A percentile compares a stretch with the other conserved stretches of the same genome.
Conservation (phyloP, 2,888 invertebrate species). For the Acrobasis repandana region DNA sequence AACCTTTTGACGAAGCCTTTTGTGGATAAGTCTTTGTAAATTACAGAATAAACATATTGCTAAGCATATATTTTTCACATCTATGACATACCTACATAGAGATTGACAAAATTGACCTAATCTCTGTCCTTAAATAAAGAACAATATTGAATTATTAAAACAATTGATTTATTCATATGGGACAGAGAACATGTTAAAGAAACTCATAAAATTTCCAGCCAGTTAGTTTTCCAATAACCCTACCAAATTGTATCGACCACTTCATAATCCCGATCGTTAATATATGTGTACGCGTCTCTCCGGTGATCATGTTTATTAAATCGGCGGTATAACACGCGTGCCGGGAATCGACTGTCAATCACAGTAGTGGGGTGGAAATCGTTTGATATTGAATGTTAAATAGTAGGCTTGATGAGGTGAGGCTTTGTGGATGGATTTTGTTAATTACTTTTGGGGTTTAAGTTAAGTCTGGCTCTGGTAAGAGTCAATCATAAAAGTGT, state of each 20-base stretch:
- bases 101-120: no score
- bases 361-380: slow-evolving; percentile 37
- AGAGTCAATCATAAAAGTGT: background rate
- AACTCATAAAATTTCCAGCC: background rate
- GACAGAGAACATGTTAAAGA: no score
- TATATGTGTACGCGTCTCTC: slow-evolving; percentile 6
- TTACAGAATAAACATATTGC: no score
- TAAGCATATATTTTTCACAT: no score
- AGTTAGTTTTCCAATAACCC: slow-evolving; percentile 11
- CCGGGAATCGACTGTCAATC: slow-evolving; percentile 71
- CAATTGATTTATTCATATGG: no score
- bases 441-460: slow-evolving; percentile 14
- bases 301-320: slow-evolving; percentile 65
- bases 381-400: slow-evolving; percentile 20
- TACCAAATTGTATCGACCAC: slow-evolving; percentile 1
- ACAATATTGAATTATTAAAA: no score
- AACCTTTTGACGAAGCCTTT: no score
- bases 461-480: background rate
- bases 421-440: slow-evolving; percentile 10
- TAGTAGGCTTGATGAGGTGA: slow-evolving; percentile 3
- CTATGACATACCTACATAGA: no score
- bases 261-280: slow-evolving; percentile 14
- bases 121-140: no score
- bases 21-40: no score
- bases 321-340: slow-evolving; percentile 55